phyloP scores from a whole-genome alignment of 2,888 invertebrate genomes.

The Luffia ferchaultella region DNA sequence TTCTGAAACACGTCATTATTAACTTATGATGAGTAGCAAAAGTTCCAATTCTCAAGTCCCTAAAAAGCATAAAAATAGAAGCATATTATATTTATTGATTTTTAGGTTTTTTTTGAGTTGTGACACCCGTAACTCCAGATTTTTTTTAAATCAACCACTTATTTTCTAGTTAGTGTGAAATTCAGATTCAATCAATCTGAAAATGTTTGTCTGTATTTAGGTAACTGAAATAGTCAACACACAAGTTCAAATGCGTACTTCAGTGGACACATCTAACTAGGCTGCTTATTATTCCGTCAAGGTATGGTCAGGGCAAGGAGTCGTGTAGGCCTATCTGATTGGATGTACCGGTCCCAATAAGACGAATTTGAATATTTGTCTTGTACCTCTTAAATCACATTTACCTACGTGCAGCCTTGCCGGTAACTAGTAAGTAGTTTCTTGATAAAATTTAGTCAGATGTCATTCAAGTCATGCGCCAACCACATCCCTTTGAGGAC shows the following conservation, averaged over 20 bases:
- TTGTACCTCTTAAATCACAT: conserved; percentile 58
- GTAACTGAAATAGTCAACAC: not conserved
- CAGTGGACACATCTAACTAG: not conserved
- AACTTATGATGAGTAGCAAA: too few relatives aligned
- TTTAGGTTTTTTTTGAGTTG: too few relatives aligned
- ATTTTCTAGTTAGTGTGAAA: too few relatives aligned
- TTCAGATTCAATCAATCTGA: too few relatives aligned
- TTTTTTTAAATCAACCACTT: too few relatives aligned
- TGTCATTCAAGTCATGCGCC: conserved; percentile 49
- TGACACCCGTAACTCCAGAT: too few relatives aligned
- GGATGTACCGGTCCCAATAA: conserved; percentile 37
- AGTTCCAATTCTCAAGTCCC: too few relatives aligned
- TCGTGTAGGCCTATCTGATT: conserved; percentile 31
- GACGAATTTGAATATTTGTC: conserved; percentile 54
- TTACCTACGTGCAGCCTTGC: conserved; percentile 36
- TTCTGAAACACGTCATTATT: too few relatives aligned
- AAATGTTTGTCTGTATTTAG: too few relatives aligned
- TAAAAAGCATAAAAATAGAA: too few relatives aligned
- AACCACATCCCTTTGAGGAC: conserved; percentile 6
- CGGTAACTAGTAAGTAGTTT: conserved; percentile 38
- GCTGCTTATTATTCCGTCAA: conserved; percentile 32
- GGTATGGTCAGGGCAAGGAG: conserved; percentile 28
- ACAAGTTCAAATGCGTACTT: not conserved
- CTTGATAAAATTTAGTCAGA: conserved; percentile 51
- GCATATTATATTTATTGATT: too few relatives aligned